phyloP scores from a whole-genome alignment of 2,888 invertebrate genomes.

The Caenorhabditis parvicauda region DNA sequence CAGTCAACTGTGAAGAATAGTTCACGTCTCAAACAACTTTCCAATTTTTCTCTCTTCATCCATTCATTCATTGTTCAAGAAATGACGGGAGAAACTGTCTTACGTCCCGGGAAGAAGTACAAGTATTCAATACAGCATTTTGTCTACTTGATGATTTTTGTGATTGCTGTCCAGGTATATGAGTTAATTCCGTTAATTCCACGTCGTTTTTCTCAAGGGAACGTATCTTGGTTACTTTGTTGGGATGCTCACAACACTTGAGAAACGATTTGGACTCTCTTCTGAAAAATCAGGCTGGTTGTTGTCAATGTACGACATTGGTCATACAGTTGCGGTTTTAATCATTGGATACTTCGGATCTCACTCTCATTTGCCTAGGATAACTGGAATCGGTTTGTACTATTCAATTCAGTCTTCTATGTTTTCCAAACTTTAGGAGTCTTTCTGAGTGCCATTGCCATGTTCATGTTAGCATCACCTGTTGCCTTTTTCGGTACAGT shows the following conservation, averaged over 20 bases:
- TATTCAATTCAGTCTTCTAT: not conserved
- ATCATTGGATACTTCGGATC: constrained; percentile 52
- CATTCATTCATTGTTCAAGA: not conserved
- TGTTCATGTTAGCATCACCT: constrained; percentile 48
- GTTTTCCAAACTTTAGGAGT: constrained; percentile 25
- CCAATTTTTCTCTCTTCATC: not conserved
- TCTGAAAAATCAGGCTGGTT: constrained; percentile 42
- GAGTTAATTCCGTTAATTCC: not conserved
- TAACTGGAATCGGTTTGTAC: constrained; percentile 44
- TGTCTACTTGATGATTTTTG: constrained; percentile 40
- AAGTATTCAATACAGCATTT: constrained; percentile 32
- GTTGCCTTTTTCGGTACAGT: constrained; percentile 44
- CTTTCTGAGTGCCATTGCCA: constrained; percentile 41
- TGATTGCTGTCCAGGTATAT: constrained; percentile 38
- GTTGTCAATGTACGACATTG: constrained; percentile 50
- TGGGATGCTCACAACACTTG: constrained; percentile 45
- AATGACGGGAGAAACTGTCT: constrained; percentile 19
- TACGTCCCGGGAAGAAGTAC: constrained; percentile 29
- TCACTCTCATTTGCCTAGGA: constrained; percentile 44
- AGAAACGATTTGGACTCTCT: constrained; percentile 38
- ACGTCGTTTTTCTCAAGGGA: constrained; percentile 12
- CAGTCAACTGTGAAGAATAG: too few species aligned
- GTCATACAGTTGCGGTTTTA: constrained; percentile 48
- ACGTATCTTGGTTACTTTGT: constrained; percentile 47
- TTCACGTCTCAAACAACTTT: not conserved